Conservation (phyloP, 2,888 invertebrate genomes). For the Siphlonurus alternatus region DNA sequence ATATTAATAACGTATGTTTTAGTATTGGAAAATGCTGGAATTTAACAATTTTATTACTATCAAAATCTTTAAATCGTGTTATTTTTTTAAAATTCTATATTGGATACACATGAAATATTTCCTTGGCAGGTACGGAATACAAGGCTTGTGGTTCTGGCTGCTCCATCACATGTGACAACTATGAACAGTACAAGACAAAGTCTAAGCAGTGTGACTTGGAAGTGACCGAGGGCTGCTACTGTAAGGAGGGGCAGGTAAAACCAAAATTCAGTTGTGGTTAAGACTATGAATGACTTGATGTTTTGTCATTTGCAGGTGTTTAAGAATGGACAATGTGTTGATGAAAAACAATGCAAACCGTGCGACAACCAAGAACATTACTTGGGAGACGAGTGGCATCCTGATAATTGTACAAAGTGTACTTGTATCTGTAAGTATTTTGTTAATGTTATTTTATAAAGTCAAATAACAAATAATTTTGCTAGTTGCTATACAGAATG, state of each 20-base stretch:
- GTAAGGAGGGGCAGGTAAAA: constrained; percentile 50
- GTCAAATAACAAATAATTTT: neutral
- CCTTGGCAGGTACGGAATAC: constrained; percentile 30
- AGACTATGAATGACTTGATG: too few species aligned
- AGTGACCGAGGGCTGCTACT: constrained; percentile 66
- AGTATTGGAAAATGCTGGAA: too few species aligned
- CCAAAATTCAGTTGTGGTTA: too few species aligned
- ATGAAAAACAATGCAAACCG: constrained; percentile 44
- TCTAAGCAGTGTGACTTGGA: constrained; percentile 21
- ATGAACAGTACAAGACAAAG: constrained; percentile 28
- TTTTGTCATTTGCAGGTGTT: too few species aligned
- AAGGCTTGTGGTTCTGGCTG: constrained; percentile 41
- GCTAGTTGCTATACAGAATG: neutral
- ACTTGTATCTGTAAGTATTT: constrained; percentile 33
- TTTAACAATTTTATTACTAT: too few species aligned
- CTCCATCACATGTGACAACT: constrained; percentile 45
- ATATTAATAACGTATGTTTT: too few species aligned
- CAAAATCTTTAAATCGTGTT: too few species aligned
- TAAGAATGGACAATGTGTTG: constrained; percentile 54
- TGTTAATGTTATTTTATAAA: neutral
- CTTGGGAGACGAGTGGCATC: constrained; percentile 48
- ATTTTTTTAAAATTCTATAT: too few species aligned
- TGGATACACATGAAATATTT: too few species aligned
- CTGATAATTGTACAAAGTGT: constrained; percentile 57
- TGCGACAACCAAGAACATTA: constrained; percentile 59